These are phyloP conservation scores for Apogon hyalosoma DNA, from an alignment of 2,797 vertebrate genomes.

Conservation along the genomic window DNA sequence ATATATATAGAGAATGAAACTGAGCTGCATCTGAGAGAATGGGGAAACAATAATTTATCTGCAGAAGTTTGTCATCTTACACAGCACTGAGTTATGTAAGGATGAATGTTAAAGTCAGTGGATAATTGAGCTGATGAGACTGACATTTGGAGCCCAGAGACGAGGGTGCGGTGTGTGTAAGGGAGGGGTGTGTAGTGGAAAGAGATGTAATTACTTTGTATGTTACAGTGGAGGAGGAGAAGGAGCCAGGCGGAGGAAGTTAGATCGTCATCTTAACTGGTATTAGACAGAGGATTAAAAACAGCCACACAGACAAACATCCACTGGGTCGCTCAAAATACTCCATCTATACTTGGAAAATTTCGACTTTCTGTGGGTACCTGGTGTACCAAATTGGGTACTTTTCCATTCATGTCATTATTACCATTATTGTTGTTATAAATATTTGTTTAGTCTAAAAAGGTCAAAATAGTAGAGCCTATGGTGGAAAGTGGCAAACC, in stretches of 20 bases:
- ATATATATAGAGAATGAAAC: conserved; percentile 18
- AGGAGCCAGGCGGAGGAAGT: conserved; percentile 31
- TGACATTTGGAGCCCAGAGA: conserved; percentile 72
- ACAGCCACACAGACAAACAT: conserved; percentile 11
- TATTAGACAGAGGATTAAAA: conserved; percentile 13
- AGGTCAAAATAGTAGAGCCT: neutral
- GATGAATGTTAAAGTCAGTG: conserved; percentile 59
- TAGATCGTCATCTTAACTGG: conserved; percentile 30
- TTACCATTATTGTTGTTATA: too few relatives aligned
- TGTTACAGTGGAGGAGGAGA: conserved; percentile 42
- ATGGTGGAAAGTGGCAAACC: neutral
- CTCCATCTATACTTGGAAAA: neutral
- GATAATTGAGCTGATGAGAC: conserved; percentile 75
- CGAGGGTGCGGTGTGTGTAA: conserved; percentile 45
- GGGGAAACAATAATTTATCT: conserved; percentile 32
- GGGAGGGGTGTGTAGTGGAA: conserved; percentile 48
- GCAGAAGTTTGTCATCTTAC: conserved; percentile 43
- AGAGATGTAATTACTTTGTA: conserved; percentile 68
- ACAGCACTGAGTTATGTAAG: conserved; percentile 48
- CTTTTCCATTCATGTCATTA: neutral
- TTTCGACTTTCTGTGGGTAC: conserved; percentile 2
- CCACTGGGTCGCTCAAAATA: conserved; percentile 34
- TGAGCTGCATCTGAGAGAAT: conserved; percentile 26
- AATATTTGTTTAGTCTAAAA: too few relatives aligned
- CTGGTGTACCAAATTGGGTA: neutral